Conservation (phyloP, 2,797 vertebrate species). For the Halcyon badia region DNA sequence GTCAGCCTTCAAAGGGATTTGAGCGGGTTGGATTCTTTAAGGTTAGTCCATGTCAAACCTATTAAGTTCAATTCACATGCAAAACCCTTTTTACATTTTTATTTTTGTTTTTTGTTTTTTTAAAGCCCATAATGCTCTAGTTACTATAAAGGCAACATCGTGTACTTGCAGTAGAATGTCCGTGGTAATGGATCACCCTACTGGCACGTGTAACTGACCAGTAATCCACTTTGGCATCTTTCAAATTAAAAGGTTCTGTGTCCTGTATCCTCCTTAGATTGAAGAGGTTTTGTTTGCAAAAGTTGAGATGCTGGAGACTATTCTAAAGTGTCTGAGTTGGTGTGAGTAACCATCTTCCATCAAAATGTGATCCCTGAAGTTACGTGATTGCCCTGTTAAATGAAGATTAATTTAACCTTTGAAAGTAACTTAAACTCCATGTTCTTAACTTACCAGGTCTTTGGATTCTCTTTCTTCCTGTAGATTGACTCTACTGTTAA, state of each 20-base stretch:
- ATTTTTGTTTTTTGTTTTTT: conserved; percentile 17
- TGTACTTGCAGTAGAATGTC: conserved; percentile 40
- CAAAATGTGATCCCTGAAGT: neutral
- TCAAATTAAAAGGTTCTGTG: conserved; percentile 15
- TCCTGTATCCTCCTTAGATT: neutral
- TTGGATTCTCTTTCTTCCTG: neutral
- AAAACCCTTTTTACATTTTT: conserved; percentile 79
- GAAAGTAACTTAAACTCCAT: neutral
- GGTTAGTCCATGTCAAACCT: conserved; percentile 89
- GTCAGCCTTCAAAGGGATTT: conserved; percentile 83
- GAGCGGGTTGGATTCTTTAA: conserved; percentile 88
- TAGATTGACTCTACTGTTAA: neutral
- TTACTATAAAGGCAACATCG: conserved; percentile 70
- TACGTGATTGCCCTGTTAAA: neutral
- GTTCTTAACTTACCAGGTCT: neutral
- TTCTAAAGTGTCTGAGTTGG: neutral
- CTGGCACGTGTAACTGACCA: conserved; percentile 46
- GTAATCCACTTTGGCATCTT: conserved; percentile 65
- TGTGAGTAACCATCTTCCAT: neutral
- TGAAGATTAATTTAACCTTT: neutral
- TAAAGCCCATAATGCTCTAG: conserved; percentile 81
- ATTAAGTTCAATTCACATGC: conserved; percentile 86
- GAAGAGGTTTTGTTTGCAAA: conserved; percentile 16
- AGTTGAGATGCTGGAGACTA: neutral
- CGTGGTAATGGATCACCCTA: conserved; percentile 33